Evolutionary conservation across 2,113 vertebrate species (phyloP), one percentile per base, ranked within the genome.

Genomic region (Callaeas wilsoni): DNA sequence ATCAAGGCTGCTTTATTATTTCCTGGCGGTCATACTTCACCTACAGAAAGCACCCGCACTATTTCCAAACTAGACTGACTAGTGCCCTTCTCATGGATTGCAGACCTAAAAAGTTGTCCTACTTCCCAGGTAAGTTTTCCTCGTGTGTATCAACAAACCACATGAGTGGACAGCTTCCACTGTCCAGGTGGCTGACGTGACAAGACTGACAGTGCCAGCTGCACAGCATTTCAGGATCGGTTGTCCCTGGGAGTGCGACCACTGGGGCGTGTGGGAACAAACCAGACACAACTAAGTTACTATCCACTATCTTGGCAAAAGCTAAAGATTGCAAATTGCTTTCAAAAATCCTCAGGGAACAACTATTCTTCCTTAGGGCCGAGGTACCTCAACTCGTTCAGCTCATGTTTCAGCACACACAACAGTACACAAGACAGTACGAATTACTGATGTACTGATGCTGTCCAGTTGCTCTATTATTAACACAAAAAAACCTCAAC

Each of bases 381-480:
- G 55, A 35, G 0, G 6, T 11, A 30, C 6, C 18, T 3, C 17
- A 63, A 42, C 7, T 64, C 35, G 13, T 23, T 53, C 63, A 86
- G 59, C 63, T 37, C 21, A 39, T 1, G 8, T 46, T 78, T 39
- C 69, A 77, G 27, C 26, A 84, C 42, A 69, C 7, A 8, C 30
- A 53, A 33, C 7, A 32, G 33, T 5, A 9, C 13, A 35, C 8
- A 44, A 20, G 6, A 13, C 1, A 8, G 6, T 9, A 18, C 0
- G 6, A n/a, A 69, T 23, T 52, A n/a, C 37, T 73, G 49, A 65
- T 21, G 21, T 5, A 17, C 15, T 18, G 75, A 79, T 59, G 26
- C 21, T 63, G 14, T 12, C 56, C 75, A 49, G 21, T 16, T 46
- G 57, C 46, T 70, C 5, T 7, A 46, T 3, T 14, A 37, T 7